Conservation (phyloP, 2,888 invertebrate genomes). For the Monopis laevigella region DNA sequence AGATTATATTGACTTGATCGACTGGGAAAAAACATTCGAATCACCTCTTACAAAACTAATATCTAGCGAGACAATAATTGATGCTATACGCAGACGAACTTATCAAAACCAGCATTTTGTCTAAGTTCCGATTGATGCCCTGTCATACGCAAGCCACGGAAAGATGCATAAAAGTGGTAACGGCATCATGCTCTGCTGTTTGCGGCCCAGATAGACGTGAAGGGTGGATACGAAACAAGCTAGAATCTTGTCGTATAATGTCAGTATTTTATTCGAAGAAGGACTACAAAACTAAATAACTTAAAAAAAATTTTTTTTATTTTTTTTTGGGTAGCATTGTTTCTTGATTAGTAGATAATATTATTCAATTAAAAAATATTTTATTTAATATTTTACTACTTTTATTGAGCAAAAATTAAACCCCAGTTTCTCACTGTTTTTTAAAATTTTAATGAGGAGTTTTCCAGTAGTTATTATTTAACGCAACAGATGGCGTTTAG, state of each 20-base stretch:
- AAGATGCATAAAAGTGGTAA: slow-evolving; percentile 14
- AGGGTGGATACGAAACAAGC: slow-evolving; percentile 10
- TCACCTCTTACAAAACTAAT: too few relatives aligned
- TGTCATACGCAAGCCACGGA: slow-evolving; percentile 14
- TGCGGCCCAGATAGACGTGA: slow-evolving; percentile 11
- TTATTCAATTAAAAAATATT: neutral
- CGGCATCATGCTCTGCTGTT: too few relatives aligned
- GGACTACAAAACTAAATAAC: slow-evolving; percentile 10
- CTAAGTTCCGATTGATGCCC: slow-evolving; percentile 12
- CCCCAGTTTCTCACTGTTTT: neutral
- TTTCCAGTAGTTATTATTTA: too few relatives aligned
- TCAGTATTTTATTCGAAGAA: slow-evolving; percentile 6
- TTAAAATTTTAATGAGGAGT: too few relatives aligned
- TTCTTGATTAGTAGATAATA: neutral
- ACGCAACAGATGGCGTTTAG: too few relatives aligned
- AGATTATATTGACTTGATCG: slow-evolving; percentile 15
- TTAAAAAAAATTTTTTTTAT: slow-evolving; percentile 8
- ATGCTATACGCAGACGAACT: slow-evolving; percentile 6
- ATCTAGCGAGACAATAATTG: slow-evolving; percentile 1
- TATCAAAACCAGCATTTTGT: too few relatives aligned
- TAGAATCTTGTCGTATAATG: too few relatives aligned
- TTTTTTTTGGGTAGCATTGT: neutral
- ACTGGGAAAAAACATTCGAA: slow-evolving; percentile 13
- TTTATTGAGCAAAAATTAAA: slow-evolving; percentile 1
- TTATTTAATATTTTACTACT: neutral